Evolutionary conservation across 2,113 vertebrate genomes (phyloP), one percentile per base, ranked within the genome.

Genomic region (Salvelinus fontinalis): DNA sequence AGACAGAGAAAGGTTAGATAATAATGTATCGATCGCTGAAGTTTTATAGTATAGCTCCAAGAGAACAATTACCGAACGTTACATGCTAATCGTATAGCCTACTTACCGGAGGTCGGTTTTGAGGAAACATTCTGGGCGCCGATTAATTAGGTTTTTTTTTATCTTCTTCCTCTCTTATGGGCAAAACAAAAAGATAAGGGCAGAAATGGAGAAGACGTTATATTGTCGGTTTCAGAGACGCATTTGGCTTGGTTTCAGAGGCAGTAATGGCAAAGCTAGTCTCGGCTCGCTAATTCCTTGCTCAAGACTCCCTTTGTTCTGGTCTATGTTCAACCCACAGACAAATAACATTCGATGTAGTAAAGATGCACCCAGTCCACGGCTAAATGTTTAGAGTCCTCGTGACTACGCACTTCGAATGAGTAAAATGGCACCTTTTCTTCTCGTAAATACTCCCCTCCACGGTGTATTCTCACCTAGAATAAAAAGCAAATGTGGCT

Each of bases 81-180:
- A 71, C 68, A 76, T 39, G 72, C 70, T 44, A 82, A 0, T 27
- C 8, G 0, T 60, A 71, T 34, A 34, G 84, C 82, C 31, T 81
- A 93, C 95, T 95, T 90, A 97, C 96, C 93, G 95, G 88, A 67
- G 95, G 90, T 90, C 96, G 89, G 89, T 96, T 97, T 86, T 97
- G 95, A 1, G 95, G 95, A 88, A 96, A 97, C 96, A 97, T 96
- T 77, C 79, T 88, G 75, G 86, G 82, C 83, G 89, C 85, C 89
- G 85, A 85, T 85, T 83, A 80, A 70, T 71, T 72, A 1, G 6
- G n/a, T 34, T 84, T 71, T 83, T 83, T 66, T 49, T 81, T 82
- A 65, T 70, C 68, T 85, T 86, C 77, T 75, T 79, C 73, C 70
- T 67, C 8, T 11, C 75, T 73, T 81, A 77, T 49, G 74, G 75